Evolutionary conservation across 2,888 invertebrate species (phyloP), one percentile per base, ranked within the genome.

Genomic region (Coleophora flavipennella): DNA sequence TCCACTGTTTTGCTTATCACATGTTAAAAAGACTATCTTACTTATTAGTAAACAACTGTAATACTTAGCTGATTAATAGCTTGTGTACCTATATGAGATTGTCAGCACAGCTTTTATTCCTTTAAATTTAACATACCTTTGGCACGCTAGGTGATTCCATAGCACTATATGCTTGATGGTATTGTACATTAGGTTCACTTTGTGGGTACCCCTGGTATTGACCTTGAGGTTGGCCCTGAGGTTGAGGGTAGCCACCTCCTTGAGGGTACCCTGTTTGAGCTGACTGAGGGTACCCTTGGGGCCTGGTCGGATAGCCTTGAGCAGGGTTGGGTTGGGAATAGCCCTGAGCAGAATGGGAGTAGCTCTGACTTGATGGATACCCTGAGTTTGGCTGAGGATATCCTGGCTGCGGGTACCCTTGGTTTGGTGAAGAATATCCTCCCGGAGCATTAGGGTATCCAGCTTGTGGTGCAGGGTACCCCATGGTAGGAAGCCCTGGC

Each of bases 401-500:
- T 1, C 55, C 57, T 8, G 51, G 38, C 38, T 54, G 53, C 1
- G 58, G 59, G 34, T 60, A 59, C 1, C 55, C 57, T 29, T 55
- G 48, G 43, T 45, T 59, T 32, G 57, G 46, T 29, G 55, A 49
- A 9, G 55, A 52, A 42, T 59, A 60, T 38, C 75, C 27, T 7
- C 13, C 74, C 9, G 66, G 57, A 40, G 58, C 53, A 42, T 50
- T 55, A 20, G 68, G 63, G 35, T 76, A 72, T 34, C 79, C 72
- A 27, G 70, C 66, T 44, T 68, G 79, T 12, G 73, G 67, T 14
- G 61, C 58, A 9, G 81, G 80, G 52, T 79, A 81, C 6, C 83
- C 83, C 58, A 68, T 67, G 8, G 76, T 72, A 9, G 79, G 77
- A 37, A 80, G 59, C 13, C 85, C 84, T 1, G 72, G 75, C 75